Conservation (phyloP, 2,113 vertebrate genomes). For the Pollachius pollachius region DNA sequence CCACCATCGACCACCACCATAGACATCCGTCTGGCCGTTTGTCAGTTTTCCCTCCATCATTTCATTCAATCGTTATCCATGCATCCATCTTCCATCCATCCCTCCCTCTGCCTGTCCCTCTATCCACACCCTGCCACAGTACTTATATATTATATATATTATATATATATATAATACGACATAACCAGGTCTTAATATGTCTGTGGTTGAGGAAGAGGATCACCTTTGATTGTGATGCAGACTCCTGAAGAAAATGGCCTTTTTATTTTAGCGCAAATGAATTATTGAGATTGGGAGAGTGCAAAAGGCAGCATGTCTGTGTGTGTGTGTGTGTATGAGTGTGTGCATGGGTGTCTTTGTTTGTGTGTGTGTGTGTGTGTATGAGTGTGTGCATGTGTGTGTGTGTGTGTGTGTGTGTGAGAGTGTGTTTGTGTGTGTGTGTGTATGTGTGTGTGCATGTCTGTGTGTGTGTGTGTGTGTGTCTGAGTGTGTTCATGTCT, state of each 20-base stretch:
- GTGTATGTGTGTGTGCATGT: conserved; percentile 8
- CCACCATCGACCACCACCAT: no score
- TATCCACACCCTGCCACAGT: not conserved
- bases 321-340: no score
- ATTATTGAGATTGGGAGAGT: conserved; percentile 74
- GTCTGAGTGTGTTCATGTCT: no score
- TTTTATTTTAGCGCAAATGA: conserved; percentile 74
- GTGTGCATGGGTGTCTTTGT: conserved; percentile 8
- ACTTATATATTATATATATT: no score
- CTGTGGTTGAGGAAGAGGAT: conserved; percentile 14
- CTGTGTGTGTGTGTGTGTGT: conserved; percentile 11
- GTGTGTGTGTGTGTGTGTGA: conserved; percentile 37
- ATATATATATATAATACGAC: conserved; percentile 2
- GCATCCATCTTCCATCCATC: not conserved
- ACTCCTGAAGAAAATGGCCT: conserved; percentile 56
- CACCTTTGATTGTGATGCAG: conserved; percentile 50
- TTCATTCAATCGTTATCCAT: no score
- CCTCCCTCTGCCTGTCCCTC: conserved; percentile 12
- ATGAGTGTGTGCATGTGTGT: conserved; percentile 59
- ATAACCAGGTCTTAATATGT: conserved; percentile 17
- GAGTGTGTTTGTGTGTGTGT: conserved; percentile 28
- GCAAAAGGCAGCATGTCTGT: conserved; percentile 47
- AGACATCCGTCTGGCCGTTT: no score
- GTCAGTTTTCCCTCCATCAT: no score
- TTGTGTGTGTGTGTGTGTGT: conserved; percentile 27